phyloP scores from a whole-genome alignment of 2,113 vertebrate species.

The Ramphastos sulfuratus region DNA sequence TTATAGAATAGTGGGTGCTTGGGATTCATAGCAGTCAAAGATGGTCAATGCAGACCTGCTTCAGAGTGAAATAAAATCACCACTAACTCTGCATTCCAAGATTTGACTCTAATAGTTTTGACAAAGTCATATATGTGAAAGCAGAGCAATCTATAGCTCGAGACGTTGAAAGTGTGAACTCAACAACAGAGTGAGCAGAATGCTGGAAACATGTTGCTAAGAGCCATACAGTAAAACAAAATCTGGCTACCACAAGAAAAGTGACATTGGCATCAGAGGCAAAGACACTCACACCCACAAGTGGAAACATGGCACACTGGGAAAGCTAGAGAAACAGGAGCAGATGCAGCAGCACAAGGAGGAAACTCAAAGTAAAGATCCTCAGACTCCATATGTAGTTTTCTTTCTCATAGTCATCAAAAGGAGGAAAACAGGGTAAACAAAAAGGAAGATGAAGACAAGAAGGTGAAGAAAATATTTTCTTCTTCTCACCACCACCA shows the following conservation, averaged over 20 bases:
- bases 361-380: constrained; percentile 30
- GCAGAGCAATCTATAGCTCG: constrained; percentile 48
- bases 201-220: constrained; percentile 71
- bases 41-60: not conserved
- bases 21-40: not conserved
- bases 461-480: constrained; percentile 51
- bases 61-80: not conserved
- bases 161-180: constrained; percentile 65
- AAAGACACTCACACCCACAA: constrained; percentile 56
- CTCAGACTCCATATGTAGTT: constrained; percentile 18
- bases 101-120: not conserved
- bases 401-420: constrained; percentile 32
- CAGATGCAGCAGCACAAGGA: constrained; percentile 64
- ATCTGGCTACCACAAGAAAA: constrained; percentile 68
- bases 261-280: constrained; percentile 62
- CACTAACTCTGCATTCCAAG: not conserved
- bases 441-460: constrained; percentile 12
- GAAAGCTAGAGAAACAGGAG: constrained; percentile 50
- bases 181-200: constrained; percentile 69
- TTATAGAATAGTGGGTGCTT: not conserved
- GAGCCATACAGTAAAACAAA: constrained; percentile 74
- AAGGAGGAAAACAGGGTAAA: constrained; percentile 27
- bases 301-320: not conserved
- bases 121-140: constrained; percentile 9
- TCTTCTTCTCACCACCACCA: not conserved